Evolutionary conservation across 2,888 invertebrate species (phyloP).

Genomic region (Philopedon plagiatum): DNA sequence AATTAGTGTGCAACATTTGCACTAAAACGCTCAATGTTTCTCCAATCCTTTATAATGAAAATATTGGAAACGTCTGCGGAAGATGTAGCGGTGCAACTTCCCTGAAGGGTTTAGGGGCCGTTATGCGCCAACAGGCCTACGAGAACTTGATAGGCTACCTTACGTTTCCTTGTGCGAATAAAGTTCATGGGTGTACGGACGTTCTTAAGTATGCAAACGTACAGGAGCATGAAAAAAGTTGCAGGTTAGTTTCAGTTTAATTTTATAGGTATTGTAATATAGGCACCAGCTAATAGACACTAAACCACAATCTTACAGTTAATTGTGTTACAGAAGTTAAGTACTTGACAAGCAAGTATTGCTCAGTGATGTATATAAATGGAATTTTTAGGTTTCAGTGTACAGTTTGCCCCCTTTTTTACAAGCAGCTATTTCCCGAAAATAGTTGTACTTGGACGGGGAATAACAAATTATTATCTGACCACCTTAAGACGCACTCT

Average conservation of each 20-base stretch:
- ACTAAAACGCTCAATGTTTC: conserved; percentile 49
- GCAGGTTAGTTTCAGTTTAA: conserved; percentile 38
- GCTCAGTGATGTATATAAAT: neutral
- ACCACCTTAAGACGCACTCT: conserved; percentile 52
- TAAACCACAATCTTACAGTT: neutral
- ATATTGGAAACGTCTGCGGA: conserved; percentile 51
- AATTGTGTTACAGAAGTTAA: too few relatives aligned
- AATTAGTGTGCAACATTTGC: conserved; percentile 50
- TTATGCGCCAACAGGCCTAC: conserved; percentile 51
- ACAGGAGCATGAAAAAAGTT: conserved; percentile 52
- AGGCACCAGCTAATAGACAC: too few relatives aligned
- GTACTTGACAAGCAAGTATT: too few relatives aligned
- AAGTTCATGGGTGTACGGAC: conserved; percentile 51
- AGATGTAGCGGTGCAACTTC: conserved; percentile 44
- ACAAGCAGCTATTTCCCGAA: conserved; percentile 43
- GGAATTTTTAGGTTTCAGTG: conserved; percentile 38
- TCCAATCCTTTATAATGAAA: conserved; percentile 48
- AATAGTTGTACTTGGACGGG: conserved; percentile 51
- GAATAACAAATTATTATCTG: conserved; percentile 41
- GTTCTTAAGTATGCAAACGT: conserved; percentile 50
- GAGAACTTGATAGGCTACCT: conserved; percentile 52
- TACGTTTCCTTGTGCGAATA: conserved; percentile 54
- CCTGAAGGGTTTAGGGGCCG: conserved; percentile 20
- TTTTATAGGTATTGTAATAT: too few relatives aligned
- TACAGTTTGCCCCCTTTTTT: conserved; percentile 50